A percentile compares a stretch with the other conserved stretches of the same genome.
These are phyloP conservation scores for Macrochelys suwanniensis DNA, from an alignment of 2,797 vertebrate species.

Conservation along the genomic window DNA sequence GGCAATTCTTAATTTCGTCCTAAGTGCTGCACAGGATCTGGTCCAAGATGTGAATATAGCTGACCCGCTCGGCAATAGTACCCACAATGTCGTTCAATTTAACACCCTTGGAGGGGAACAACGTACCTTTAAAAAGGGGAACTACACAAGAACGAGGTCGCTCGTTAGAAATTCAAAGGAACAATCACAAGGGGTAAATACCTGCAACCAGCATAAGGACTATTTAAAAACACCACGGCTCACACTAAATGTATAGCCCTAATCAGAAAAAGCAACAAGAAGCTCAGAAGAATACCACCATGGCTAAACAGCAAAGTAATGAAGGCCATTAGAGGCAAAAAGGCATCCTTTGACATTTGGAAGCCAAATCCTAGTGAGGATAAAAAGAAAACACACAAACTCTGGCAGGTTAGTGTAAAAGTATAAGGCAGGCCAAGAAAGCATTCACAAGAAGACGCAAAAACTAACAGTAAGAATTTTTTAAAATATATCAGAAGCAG, in stretches of 20 bases:
- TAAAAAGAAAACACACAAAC: not conserved
- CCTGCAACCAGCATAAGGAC: not conserved
- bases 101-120: too few relatives aligned
- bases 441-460: not conserved
- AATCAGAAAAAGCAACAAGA: not conserved
- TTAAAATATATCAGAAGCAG: not conserved
- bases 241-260: not conserved
- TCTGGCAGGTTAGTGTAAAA: not conserved
- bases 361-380: not conserved
- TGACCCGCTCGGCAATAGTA: too few relatives aligned
- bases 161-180: too few relatives aligned
- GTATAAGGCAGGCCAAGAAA: not conserved
- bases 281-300: not conserved
- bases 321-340: not conserved
- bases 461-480: not conserved
- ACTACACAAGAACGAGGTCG: too few relatives aligned
- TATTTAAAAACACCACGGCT: not conserved
- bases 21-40: too few relatives aligned
- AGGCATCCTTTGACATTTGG: not conserved
- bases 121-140: too few relatives aligned
- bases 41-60: too few relatives aligned
- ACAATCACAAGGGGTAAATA: too few relatives aligned
- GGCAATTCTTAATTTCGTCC: too few relatives aligned
- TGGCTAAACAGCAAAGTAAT: not conserved
- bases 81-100: too few relatives aligned